Conservation (phyloP, 2,113 vertebrate genomes). For the Mormoops blainvillei region DNA sequence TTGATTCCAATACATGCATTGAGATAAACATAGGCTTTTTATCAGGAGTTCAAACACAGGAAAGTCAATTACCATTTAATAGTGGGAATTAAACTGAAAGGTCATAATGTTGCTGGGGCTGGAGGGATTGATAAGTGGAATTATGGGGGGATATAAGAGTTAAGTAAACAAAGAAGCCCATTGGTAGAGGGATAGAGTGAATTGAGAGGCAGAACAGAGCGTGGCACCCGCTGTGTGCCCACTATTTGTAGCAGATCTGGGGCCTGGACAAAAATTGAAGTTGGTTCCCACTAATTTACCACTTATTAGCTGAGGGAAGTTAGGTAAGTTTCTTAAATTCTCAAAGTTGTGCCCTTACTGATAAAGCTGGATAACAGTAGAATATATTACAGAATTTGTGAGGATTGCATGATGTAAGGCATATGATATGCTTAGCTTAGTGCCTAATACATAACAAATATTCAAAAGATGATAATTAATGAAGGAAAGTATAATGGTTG, state of each 20-base stretch:
- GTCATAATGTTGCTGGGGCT: neutral
- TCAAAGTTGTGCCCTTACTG: neutral
- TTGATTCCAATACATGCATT: neutral
- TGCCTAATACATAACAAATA: neutral
- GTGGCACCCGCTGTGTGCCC: fast-evolving
- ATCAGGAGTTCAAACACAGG: neutral
- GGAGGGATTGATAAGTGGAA: neutral
- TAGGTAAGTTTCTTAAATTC: neutral
- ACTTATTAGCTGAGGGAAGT: neutral
- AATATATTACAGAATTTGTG: neutral
- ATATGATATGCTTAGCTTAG: neutral
- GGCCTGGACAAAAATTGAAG: neutral
- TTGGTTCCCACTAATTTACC: neutral
- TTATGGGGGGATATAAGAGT: neutral
- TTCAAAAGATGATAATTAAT: neutral
- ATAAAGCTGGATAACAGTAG: neutral
- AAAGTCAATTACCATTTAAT: neutral
- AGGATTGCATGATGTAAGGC: neutral
- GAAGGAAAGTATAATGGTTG: neutral
- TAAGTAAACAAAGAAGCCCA: neutral
- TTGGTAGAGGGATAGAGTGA: neutral
- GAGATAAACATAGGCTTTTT: neutral
- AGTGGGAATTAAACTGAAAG: neutral
- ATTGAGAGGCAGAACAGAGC: neutral
- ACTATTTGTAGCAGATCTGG: neutral